Base-by-base conservation (phyloP, 2,113 vertebrate species). In the Lasiurus borealis region DNA sequence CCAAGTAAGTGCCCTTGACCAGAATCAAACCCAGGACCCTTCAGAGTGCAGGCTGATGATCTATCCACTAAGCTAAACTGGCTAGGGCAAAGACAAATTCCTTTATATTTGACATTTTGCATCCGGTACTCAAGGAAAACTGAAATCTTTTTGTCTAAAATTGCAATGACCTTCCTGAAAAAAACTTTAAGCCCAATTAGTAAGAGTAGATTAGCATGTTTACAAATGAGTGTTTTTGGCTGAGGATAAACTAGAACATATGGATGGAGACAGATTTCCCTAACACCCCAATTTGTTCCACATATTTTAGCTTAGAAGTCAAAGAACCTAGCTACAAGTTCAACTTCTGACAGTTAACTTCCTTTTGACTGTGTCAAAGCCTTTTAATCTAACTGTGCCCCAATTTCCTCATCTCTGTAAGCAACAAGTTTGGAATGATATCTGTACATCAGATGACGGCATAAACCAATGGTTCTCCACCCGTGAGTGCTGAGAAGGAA, bases 111-210 rank as follows among this genome's bases (percentile, higher is more conserved):
- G 34, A 86, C 80, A 16, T 75, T 92, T 50, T 66, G 27, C 6
- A 25, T 85, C 82, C 66, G 54, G 34, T 86, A 44, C 14, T 50
- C 48, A 89, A 66, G 69, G 19, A 36, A 90, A 78, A 76, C 34
- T 40, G 48, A 71, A 81, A 77, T 72, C 2, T 66, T 81, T 90
- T 18, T 8, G 34, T 80, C 83, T 59, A 90, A 94, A 93, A 85
- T 27, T 44, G 1, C 12, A 83, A 7, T 34, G 12, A 73, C 31
- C 78, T 94, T 88, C 29, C 19, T 64, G 40, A 75, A 40, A 36
- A 68, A 34, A 27, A 62, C 78, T 85, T 75, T 88, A 93, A 87
- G 23, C 31, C 44, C 44, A 80, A 11, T 81, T 78, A 77, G 14
- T 82, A 89, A 23, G 25, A 64, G 27, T 31, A 92, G 52, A 73